A percentile compares a stretch with the other conserved stretches of the same genome.
Evolutionary conservation across 2,888 invertebrate genomes (phyloP).

Genomic region (Trimorus sp.): DNA sequence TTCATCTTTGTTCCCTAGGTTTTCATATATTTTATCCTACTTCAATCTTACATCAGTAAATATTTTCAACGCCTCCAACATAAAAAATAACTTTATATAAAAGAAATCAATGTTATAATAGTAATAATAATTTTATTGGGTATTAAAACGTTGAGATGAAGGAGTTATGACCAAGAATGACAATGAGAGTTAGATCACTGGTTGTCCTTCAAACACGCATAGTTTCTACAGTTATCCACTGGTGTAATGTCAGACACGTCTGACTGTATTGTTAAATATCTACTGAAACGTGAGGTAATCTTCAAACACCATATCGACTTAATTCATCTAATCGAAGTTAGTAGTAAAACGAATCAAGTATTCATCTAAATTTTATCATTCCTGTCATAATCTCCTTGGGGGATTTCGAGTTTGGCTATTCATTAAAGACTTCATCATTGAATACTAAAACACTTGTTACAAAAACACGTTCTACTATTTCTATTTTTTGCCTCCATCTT

Average conservation of each 20-base stretch:
- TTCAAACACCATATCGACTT: neutral
- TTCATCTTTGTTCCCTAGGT: too few relatives aligned
- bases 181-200: neutral
- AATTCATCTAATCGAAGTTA: neutral
- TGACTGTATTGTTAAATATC: too few relatives aligned
- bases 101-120: too few relatives aligned
- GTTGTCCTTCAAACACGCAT: neutral
- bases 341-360: constrained; percentile 2
- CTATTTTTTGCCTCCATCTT: too few relatives aligned
- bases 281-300: neutral
- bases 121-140: neutral
- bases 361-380: constrained; percentile 11
- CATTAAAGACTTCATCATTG: constrained; percentile 15
- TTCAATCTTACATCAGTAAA: too few relatives aligned
- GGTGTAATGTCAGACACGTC: too few relatives aligned
- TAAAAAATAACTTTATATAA: too few relatives aligned
- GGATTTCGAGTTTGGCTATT: constrained; percentile 5
- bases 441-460: constrained; percentile 6
- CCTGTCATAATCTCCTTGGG: constrained; percentile 35
- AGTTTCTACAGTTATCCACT: too few relatives aligned
- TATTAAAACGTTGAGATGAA: constrained; percentile 15
- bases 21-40: too few relatives aligned
- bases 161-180: constrained; percentile 37
- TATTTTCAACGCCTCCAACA: too few relatives aligned
- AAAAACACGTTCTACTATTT: too few relatives aligned